phyloP scores from a whole-genome alignment of 1,140 invertebrate genomes.

The Diabrotica virgifera region DNA sequence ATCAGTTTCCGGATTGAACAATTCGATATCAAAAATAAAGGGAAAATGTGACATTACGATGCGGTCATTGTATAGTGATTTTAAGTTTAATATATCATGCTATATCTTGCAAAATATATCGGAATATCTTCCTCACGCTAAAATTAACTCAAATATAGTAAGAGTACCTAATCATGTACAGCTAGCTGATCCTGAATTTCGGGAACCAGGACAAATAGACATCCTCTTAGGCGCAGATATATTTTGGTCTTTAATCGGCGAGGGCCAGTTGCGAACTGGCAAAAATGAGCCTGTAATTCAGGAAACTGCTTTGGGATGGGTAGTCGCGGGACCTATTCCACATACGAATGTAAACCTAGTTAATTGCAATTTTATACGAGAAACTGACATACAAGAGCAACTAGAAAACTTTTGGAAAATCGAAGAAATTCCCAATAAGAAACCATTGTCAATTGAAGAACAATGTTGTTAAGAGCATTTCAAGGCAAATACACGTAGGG shows the following conservation, averaged over 20 bases:
- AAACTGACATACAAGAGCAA: not conserved
- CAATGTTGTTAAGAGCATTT: constrained; percentile 9
- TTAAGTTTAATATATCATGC: not conserved
- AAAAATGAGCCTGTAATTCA: not conserved
- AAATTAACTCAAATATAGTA: not conserved
- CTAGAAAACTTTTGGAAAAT: constrained; percentile 14
- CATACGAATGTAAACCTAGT: too few relatives aligned
- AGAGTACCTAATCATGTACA: too few relatives aligned
- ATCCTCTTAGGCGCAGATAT: too few relatives aligned
- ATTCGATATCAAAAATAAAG: not conserved
- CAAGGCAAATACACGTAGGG: not conserved
- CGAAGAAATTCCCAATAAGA: not conserved
- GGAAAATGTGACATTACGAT: not conserved
- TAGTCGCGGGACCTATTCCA: not conserved
- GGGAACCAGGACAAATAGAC: too few relatives aligned
- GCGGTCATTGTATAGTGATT: not conserved
- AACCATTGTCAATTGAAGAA: constrained; percentile 1
- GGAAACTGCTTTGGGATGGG: not conserved
- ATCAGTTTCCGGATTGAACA: not conserved
- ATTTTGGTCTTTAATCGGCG: too few relatives aligned
- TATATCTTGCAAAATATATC: not conserved
- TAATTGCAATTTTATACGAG: too few relatives aligned
- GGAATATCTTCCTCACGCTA: not conserved
- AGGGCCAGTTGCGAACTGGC: not conserved
- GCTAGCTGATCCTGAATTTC: too few relatives aligned